A percentile compares a stretch with the other conserved stretches of the same genome.
Evolutionary conservation across 2,113 vertebrate species (phyloP).

Genomic region (Neogobius melanostomus): DNA sequence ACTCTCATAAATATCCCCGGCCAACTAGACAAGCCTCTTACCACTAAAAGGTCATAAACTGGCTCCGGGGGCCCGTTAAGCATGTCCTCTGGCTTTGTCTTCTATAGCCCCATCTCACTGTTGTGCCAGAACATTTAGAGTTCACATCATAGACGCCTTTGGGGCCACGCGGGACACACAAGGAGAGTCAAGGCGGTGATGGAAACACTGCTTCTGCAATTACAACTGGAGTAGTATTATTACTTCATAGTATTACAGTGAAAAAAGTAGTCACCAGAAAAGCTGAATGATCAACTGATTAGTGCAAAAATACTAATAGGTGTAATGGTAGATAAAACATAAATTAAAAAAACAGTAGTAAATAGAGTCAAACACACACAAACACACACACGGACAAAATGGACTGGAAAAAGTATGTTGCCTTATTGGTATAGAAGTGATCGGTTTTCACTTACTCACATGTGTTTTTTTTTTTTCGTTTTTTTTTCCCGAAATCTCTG

Average conservation of each 20-base stretch:
- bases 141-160: conserved; percentile 33
- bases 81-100: conserved; percentile 59
- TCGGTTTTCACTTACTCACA: too few species aligned
- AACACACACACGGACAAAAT: too few species aligned
- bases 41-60: conserved; percentile 79
- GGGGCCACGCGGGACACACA: conserved; percentile 21
- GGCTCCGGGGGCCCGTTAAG: conserved; percentile 66
- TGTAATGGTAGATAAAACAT: too few species aligned
- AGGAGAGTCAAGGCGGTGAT: neutral
- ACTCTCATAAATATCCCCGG: conserved; percentile 60
- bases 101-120: conserved; percentile 17
- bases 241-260: neutral
- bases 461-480: too few species aligned
- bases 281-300: too few species aligned
- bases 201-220: neutral
- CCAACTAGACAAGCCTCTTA: conserved; percentile 69
- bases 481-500: neutral
- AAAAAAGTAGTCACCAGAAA: neutral
- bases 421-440: too few species aligned
- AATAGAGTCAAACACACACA: too few species aligned
- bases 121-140: conserved; percentile 44
- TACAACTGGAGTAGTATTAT: neutral
- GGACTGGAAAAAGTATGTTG: too few species aligned
- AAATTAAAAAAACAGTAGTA: too few species aligned
- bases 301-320: too few species aligned